Conservation (phyloP, 92 coral and sea anemone species). For the Phymanthus crucifer region DNA sequence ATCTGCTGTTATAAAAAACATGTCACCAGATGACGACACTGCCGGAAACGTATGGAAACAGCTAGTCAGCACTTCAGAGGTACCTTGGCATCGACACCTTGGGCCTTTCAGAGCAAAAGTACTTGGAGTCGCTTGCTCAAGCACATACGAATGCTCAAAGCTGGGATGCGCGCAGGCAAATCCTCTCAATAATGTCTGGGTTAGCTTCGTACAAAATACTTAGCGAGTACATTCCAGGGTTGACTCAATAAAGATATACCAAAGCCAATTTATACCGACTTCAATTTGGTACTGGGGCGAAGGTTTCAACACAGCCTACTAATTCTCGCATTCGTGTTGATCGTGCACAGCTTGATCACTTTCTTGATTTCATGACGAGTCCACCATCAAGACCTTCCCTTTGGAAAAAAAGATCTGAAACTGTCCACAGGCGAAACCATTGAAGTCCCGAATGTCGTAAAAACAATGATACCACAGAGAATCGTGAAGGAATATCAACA, state of each 20-base stretch:
- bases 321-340: constrained; percentile 15
- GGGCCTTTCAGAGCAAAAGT: not conserved
- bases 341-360: constrained; percentile 14
- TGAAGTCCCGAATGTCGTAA: not conserved
- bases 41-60: constrained; percentile 19
- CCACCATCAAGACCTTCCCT: not conserved
- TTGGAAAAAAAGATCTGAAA: not conserved
- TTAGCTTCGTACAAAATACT: not conserved
- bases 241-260: constrained; percentile 17
- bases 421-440: not conserved
- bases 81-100: constrained; percentile 24
- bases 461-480: not conserved
- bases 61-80: not conserved
- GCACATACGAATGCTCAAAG: constrained; percentile 26
- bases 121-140: constrained; percentile 19
- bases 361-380: not conserved
- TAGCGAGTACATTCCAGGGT: constrained; percentile 21
- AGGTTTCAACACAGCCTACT: not conserved
- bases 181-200: constrained; percentile 14
- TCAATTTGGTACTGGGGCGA: constrained; percentile 12
- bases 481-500: not conserved
- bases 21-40: constrained; percentile 10
- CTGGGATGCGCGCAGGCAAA: constrained; percentile 30
- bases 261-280: constrained; percentile 20
- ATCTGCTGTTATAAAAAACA: constrained; percentile 35